Evolutionary conservation across 2,113 vertebrate species (phyloP).

Genomic region (Hylia prasina): DNA sequence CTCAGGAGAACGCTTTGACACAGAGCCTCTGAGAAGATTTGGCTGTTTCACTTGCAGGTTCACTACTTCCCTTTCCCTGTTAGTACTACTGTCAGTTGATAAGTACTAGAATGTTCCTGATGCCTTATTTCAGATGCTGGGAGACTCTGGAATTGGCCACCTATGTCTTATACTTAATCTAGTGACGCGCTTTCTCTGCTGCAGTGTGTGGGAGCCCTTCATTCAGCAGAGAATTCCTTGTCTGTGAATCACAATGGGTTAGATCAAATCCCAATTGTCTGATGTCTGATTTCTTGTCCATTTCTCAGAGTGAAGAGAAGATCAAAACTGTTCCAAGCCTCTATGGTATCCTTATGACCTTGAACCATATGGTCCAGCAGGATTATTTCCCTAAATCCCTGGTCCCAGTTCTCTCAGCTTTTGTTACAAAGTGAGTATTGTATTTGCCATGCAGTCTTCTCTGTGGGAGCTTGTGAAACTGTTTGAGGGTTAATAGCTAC

Average conservation of each 20-base stretch:
- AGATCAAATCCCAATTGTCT: not conserved
- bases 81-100: not conserved
- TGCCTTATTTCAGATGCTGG: not conserved
- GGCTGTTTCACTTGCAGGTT: not conserved
- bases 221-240: not conserved
- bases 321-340: slow-evolving; percentile 85
- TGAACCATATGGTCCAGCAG: slow-evolving; percentile 91
- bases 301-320: slow-evolving; percentile 89
- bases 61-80: not conserved
- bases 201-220: not conserved
- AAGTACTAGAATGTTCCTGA: not conserved
- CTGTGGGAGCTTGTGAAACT: not conserved
- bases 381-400: slow-evolving; percentile 91
- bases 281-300: not conserved
- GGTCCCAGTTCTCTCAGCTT: slow-evolving; percentile 82
- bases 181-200: not conserved
- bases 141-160: not conserved
- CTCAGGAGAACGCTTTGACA: not conserved
- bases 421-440: slow-evolving; percentile 89
- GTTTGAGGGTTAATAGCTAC: not conserved
- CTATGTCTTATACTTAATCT: not conserved
- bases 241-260: not conserved
- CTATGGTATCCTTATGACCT: slow-evolving; percentile 84
- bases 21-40: not conserved
- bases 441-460: not conserved